Evolutionary conservation across 2,113 vertebrate species (phyloP), one percentile per base, ranked within the genome.

Genomic region (Peromyscus maniculatus): DNA sequence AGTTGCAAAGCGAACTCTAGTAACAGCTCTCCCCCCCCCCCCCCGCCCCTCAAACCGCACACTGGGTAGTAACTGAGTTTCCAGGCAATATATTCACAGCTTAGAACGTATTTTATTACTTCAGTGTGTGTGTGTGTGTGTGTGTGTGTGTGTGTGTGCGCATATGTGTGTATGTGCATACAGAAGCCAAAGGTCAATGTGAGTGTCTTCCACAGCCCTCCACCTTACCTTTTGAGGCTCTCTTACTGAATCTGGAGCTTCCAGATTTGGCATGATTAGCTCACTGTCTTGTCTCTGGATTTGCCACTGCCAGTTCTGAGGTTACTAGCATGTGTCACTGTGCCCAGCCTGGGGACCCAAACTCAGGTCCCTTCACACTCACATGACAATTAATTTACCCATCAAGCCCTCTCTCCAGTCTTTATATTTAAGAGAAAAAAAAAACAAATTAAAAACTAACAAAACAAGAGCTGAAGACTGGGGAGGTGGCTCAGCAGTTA

Each of bases 11-110:
- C 36, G 39, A 62, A 39, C n/a, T 84, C 82, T 86, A 43, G 59
- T 66, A n/a, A 86, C 84, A 69, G n/a, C 64, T 83, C 62, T 28
- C n/a, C 10, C 17, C 46, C 5, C 46, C 46, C 43, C 43, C n/a
- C 10, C 13, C 46, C 6, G 1, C 46, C 39, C 39, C 39, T 43
- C 55, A 88, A 83, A 88, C 36, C 89, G 93, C 43, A 96, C 87
- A 93, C 43, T 91, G 24, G 74, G 43, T 83, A 89, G 77, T 96
- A 94, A 79, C 87, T 94, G 82, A 72, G 31, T 36, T 67, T 96
- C 91, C 84, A 95, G 74, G 52, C 67, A 95, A 92, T 13, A 87
- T 16, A 96, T 4, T 94, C 86, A 96, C 93, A 83, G 36, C 31
- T 49, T 19, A 96, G 59, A 93, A 78, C 52, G 87, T 94, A 95